phyloP scores from a whole-genome alignment of 2,797 vertebrate genomes.

The Heterohyrax brucei region DNA sequence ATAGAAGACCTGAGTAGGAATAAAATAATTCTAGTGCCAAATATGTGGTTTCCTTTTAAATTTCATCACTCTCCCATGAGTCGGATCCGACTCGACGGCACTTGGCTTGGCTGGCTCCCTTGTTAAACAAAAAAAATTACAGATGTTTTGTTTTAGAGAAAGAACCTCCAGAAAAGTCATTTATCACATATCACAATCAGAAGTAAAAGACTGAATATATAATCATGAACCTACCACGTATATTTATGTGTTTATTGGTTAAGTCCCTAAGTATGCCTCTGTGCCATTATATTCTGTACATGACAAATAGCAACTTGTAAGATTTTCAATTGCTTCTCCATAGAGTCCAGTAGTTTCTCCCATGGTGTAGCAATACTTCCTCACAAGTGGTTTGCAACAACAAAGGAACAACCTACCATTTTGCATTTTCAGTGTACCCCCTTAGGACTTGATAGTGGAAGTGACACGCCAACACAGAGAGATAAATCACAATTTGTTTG shows the following conservation, averaged over 20 bases:
- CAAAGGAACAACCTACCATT: neutral
- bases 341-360: neutral
- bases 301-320: neutral
- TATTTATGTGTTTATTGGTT: neutral
- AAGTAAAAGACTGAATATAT: neutral
- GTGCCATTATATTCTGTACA: neutral
- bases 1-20: neutral
- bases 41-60: constrained; percentile 14
- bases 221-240: neutral
- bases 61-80: neutral
- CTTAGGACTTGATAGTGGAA: neutral
- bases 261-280: neutral
- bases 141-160: neutral
- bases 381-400: neutral
- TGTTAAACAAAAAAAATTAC: neutral
- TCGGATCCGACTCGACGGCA: too few relatives aligned
- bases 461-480: neutral
- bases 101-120: neutral
- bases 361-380: neutral
- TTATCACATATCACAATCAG: neutral
- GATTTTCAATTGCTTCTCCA: neutral
- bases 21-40: constrained; percentile 7
- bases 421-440: neutral
- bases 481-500: neutral
- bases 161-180: neutral